Evolutionary conservation across 2,113 vertebrate species (phyloP).

Genomic region (Arothron firmamentum): DNA sequence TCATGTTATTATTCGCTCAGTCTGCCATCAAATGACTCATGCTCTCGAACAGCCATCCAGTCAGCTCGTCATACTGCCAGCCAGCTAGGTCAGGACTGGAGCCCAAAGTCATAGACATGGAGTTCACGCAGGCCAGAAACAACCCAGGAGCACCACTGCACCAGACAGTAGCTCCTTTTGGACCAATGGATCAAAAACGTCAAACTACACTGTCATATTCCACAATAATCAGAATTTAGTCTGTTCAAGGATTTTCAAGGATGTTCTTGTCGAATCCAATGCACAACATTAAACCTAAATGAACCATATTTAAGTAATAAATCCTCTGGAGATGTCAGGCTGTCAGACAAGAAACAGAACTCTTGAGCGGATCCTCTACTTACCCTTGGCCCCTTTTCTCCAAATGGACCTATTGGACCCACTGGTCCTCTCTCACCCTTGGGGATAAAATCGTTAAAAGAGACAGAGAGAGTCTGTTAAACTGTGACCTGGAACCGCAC

Average conservation of each 20-base stretch:
- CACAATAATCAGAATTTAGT: too few species aligned
- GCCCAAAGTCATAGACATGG: constrained; percentile 42
- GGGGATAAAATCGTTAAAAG: constrained; percentile 33
- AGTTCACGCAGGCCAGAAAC: constrained; percentile 16
- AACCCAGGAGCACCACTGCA: not conserved
- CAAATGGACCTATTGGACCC: constrained; percentile 85
- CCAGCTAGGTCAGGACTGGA: constrained; percentile 36
- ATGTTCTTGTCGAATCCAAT: too few species aligned
- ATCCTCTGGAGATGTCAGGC: not conserved
- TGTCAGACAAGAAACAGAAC: constrained; percentile 9
- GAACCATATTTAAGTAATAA: not conserved
- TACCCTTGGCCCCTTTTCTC: constrained; percentile 89
- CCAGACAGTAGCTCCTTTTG: not conserved
- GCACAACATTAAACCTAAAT: too few species aligned
- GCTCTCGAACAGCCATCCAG: constrained; percentile 18
- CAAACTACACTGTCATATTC: not conserved
- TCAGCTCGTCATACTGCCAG: constrained; percentile 17
- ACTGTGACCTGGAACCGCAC: constrained; percentile 30
- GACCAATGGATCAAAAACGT: not conserved
- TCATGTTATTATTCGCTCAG: constrained; percentile 17
- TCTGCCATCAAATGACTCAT: constrained; percentile 39
- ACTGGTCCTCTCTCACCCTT: constrained; percentile 91
- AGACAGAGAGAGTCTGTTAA: constrained; percentile 32
- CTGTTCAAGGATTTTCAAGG: too few species aligned
- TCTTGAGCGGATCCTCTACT: constrained; percentile 49